These are phyloP conservation scores for Hylyphantes graminicola DNA, from an alignment of 1,140 invertebrate genomes.

Conservation along the genomic window DNA sequence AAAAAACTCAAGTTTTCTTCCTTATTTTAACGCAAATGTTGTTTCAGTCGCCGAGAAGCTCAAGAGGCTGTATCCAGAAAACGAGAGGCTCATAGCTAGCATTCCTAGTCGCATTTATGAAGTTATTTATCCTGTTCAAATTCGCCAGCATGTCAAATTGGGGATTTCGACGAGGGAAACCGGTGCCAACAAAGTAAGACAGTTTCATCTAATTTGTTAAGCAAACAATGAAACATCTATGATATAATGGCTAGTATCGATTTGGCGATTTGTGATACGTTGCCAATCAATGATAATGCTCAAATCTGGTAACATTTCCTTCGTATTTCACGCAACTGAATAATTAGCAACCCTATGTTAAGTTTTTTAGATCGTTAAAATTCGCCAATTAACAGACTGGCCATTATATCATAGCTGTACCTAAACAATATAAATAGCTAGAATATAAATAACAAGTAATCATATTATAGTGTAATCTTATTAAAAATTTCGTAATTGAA, in stretches of 20 bases:
- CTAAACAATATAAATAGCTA: not conserved
- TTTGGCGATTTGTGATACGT: too few relatives aligned
- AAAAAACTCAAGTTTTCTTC: too few relatives aligned
- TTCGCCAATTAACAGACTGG: too few relatives aligned
- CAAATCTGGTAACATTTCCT: not conserved
- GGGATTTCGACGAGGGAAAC: constrained; percentile 77
- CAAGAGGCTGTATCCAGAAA: constrained; percentile 70
- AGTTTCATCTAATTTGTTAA: not conserved
- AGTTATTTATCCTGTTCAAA: constrained; percentile 93
- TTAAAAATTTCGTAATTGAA: too few relatives aligned
- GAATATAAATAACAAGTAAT: too few relatives aligned
- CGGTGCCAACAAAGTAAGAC: constrained; percentile 69
- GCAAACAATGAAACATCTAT: not conserved
- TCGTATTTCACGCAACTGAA: not conserved
- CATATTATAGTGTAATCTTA: too few relatives aligned
- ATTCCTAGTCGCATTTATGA: constrained; percentile 91
- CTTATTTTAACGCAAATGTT: not conserved
- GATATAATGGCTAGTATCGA: not conserved
- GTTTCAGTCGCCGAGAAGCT: constrained; percentile 63
- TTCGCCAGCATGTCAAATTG: constrained; percentile 94
- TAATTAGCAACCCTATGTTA: too few relatives aligned
- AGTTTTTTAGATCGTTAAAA: too few relatives aligned
- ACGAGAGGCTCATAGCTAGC: constrained; percentile 89
- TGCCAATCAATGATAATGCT: not conserved
- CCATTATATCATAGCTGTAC: not conserved